phyloP scores from a whole-genome alignment of 2,797 vertebrate genomes.

The Epinephelus awoara region DNA sequence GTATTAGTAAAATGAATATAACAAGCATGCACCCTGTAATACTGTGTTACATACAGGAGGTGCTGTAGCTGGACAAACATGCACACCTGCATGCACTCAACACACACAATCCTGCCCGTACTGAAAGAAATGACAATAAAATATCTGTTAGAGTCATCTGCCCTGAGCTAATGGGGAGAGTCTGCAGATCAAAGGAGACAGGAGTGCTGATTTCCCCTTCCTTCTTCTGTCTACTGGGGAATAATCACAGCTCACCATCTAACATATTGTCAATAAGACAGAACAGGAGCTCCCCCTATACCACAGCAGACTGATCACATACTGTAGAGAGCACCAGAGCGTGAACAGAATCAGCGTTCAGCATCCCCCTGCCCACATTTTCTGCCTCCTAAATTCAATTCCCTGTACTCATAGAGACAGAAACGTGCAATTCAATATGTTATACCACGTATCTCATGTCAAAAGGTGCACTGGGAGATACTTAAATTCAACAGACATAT shows the following conservation, averaged over 20 bases:
- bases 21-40: background rate
- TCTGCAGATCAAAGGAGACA: conserved; percentile 60
- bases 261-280: conserved; percentile 80
- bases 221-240: conserved; percentile 59
- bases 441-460: conserved; percentile 36
- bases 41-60: background rate
- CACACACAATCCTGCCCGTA: conserved; percentile 7
- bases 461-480: conserved; percentile 24
- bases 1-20: background rate
- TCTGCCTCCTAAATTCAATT: conserved; percentile 53
- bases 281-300: conserved; percentile 60
- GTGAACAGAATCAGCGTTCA: conserved; percentile 73
- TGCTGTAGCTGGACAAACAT: background rate
- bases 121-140: conserved; percentile 20
- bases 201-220: conserved; percentile 70
- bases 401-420: conserved; percentile 39
- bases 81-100: background rate
- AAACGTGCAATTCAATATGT: conserved; percentile 37
- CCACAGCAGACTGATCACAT: conserved; percentile 69
- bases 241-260: conserved; percentile 75
- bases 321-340: conserved; percentile 66
- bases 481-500: conserved; percentile 29
- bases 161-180: conserved; percentile 51
- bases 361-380: conserved; percentile 30
- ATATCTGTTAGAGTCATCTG: conserved; percentile 46